Base-by-base conservation (phyloP, 1,140 invertebrate genomes). In the Euschistus heros region DNA sequence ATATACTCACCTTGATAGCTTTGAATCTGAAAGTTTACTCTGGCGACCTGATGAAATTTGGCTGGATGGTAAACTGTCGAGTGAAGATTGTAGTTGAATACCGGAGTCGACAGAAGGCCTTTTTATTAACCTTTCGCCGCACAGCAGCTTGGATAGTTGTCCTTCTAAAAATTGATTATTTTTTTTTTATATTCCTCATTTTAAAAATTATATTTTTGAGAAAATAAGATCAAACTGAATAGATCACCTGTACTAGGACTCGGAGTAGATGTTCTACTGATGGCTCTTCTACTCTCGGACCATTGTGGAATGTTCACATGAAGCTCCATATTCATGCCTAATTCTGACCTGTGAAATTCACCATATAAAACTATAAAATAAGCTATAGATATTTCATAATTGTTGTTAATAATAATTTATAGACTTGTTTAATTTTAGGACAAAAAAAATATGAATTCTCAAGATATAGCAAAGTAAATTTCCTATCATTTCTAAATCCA, bases 51-150 rank as follows among this genome's bases (percentile, higher is more conserved):
- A 37, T 7, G 70, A 24, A 44, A 24, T 59, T 44, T 67, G 69
- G 26, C 71, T 47, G n/a, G 71, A 72, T 30, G 72, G 67, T 13
- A 72, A 64, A 65, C 71, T 74, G 61, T 75, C 74, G 0, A 66
- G 20, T 8, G 68, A 69, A 30, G 68, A 69, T 50, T 69, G 66
- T 0, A 91, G 83, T 73, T 91, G 87, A 70, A 91, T 89, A 68
- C 88, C 89, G 74, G 88, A 91, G 75, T 91, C 89, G 67, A 91
- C 85, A 1, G 89, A 91, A 8, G 88, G 86, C 71, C 89, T 79
- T 74, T 91, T 91, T 62, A 84, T 80, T 27, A 87, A 78, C 59
- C 80, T 82, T 73, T 77, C 78, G 74, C 47, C 33, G 63, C 55
- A 15, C 15, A 50, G 42, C 64, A 64, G 37, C 57, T 18, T 63